Percentiles rank a stretch among this genome's conserved stretches.
These are phyloP conservation scores for Heliconius hortense DNA, from an alignment of 2,888 invertebrate species.

Conservation along the genomic window DNA sequence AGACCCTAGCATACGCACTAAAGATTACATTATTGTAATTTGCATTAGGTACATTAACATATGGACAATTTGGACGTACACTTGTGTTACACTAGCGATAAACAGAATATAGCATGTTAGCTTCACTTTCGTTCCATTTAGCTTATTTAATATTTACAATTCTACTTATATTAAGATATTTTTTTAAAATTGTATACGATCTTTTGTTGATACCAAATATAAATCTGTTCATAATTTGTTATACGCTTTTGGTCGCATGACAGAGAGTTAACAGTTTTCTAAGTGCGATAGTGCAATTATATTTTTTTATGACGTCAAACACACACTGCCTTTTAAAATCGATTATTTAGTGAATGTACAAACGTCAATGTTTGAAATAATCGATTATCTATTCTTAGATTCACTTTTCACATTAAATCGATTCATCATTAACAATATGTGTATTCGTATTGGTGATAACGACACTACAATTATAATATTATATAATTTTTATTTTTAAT, in stretches of 20 bases:
- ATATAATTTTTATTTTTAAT: conserved; percentile 16
- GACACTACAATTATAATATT: conserved; percentile 20
- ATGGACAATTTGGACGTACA: conserved; percentile 83
- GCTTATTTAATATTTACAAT: conserved; percentile 62
- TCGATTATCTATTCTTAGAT: background rate
- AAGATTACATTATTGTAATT: conserved; percentile 80
- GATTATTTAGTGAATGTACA: background rate
- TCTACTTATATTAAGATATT: conserved; percentile 50
- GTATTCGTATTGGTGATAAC: conserved; percentile 15
- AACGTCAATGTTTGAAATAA: background rate
- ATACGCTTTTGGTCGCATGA: conserved; percentile 18
- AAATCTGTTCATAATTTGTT: conserved; percentile 24
- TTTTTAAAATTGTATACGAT: conserved; percentile 52
- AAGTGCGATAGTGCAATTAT: conserved; percentile 22
- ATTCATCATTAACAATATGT: conserved; percentile 2
- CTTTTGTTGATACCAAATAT: conserved; percentile 38
- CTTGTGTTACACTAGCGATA: conserved; percentile 73
- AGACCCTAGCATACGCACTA: conserved; percentile 69
- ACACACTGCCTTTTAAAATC: background rate
- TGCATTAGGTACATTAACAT: conserved; percentile 81
- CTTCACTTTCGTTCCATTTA: conserved; percentile 76
- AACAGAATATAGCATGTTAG: conserved; percentile 61
- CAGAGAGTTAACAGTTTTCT: conserved; percentile 22
- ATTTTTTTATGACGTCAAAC: background rate
- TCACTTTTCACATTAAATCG: background rate